Conservation (phyloP, 2,113 vertebrate species). For the Cranoglanis bouderius region DNA sequence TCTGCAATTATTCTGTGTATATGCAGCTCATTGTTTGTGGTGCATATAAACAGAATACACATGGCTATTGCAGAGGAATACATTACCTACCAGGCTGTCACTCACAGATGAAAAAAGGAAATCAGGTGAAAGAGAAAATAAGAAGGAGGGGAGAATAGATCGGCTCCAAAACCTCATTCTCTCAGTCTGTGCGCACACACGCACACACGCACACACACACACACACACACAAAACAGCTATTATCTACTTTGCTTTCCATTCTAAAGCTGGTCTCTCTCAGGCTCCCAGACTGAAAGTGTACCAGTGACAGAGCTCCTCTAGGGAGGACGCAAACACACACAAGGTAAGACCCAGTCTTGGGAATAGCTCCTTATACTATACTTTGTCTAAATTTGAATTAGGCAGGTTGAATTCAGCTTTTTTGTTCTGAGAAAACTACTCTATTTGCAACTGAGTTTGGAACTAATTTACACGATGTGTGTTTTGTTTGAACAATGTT, state of each 20-base stretch:
- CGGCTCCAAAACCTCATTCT: not conserved
- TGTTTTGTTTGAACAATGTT: too few relatives aligned
- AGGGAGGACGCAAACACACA: not conserved
- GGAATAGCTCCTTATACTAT: not conserved
- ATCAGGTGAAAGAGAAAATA: not conserved
- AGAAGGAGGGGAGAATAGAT: not conserved
- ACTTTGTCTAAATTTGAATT: not conserved
- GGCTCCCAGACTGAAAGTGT: not conserved
- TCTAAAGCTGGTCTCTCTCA: slow-evolving; percentile 2
- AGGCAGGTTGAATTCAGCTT: not conserved
- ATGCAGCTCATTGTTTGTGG: not conserved
- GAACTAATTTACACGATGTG: too few relatives aligned
- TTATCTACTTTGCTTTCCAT: slow-evolving; percentile 21
- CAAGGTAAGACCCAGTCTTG: slow-evolving; percentile 20
- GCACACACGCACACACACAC: not conserved
- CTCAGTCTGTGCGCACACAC: not conserved
- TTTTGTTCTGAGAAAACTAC: not conserved
- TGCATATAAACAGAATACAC: not conserved
- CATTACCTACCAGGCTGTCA: not conserved
- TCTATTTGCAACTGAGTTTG: not conserved
- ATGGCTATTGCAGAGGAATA: not conserved
- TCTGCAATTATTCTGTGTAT: not conserved
- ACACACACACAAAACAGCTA: slow-evolving; percentile 5
- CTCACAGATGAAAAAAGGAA: not conserved
- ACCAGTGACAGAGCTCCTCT: not conserved